Base-by-base conservation (phyloP, 2,797 vertebrate species). In the Hipposideros larvatus region DNA sequence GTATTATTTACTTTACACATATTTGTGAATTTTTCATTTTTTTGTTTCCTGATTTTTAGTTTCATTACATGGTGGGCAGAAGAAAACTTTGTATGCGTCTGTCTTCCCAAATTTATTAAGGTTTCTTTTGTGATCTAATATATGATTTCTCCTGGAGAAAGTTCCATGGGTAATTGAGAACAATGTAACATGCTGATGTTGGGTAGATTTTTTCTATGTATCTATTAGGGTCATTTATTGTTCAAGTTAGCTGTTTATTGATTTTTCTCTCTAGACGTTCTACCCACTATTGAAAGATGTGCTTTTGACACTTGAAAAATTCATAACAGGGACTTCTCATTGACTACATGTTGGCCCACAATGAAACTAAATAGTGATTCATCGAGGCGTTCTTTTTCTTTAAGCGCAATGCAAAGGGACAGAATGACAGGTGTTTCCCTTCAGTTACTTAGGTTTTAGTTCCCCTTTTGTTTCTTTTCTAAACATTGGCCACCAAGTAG, bases 281-380 rank as follows among this genome's bases (percentile, higher is more conserved):
- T 71, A 43, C 43, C 11, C 37, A 71, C 5, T 43, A 43, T 71
- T 71, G 41, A 71, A 59, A 91, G 68, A 87, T 95, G 75, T 90
- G 96, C 57, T 93, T 97, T 68, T 96, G 97, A 95, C 63, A 82
- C 97, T 96, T 98, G 66, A 97, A 34, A 94, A 95, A 92, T 97
- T 92, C 48, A 16, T 90, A 97, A 77, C 41, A n/a, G n/a, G 75
- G 59, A 63, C 83, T n/a, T 94, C 24, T 95, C 14, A 1, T 70
- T 59, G 10, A 73, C 91, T 97, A 41, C 84, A 34, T 96, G 22
- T 43, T 96, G 22, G 71, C 10, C 5, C 75, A 93, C 43, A 57
- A 77, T 78, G 87, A 95, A 94, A 84, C 70, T 90, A 92, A 96
- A 97, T 18, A 3, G 7, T 28, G 41, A 97, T 98, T 98, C 31